Evolutionary conservation across 1,140 invertebrate genomes (phyloP).

Genomic region (Polypedilum vanderplanki): DNA sequence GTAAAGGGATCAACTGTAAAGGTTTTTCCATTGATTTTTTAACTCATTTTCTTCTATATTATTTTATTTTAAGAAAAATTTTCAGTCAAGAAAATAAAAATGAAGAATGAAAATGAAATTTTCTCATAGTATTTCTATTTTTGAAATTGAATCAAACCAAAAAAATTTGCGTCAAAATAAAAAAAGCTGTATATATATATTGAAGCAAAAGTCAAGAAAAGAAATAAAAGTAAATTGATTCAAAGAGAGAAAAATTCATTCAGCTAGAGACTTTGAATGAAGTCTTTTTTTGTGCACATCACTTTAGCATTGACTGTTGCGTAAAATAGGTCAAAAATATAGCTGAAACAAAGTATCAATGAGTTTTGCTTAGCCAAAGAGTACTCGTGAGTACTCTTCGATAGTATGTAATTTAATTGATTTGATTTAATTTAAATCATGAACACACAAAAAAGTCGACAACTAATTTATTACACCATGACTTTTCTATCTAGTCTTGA

Average conservation of each 20-base stretch:
- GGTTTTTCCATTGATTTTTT: too few species aligned
- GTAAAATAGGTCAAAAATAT: constrained; percentile 30
- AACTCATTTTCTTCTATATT: not conserved
- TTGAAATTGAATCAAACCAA: constrained; percentile 15
- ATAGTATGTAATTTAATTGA: not conserved
- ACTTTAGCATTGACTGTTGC: constrained; percentile 31
- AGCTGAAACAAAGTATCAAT: not conserved
- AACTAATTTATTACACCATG: too few species aligned
- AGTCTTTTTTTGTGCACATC: constrained; percentile 34
- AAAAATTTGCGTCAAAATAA: constrained; percentile 26
- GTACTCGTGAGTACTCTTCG: not conserved
- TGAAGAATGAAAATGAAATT: constrained; percentile 24
- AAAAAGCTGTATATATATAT: not conserved
- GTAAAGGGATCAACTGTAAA: too few species aligned
- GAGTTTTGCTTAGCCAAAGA: not conserved
- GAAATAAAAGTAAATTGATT: not conserved
- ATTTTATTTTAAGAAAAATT: not conserved
- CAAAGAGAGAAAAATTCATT: constrained; percentile 24
- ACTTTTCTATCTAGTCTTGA: too few species aligned
- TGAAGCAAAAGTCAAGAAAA: not conserved
- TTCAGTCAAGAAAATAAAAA: not conserved
- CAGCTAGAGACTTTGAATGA: not conserved
- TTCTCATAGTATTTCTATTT: constrained; percentile 14
- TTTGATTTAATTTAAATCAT: constrained; percentile 5
- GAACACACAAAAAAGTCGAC: not conserved